These are phyloP conservation scores for Enteromius fasciolatus DNA, from an alignment of 2,797 vertebrate genomes.

Conservation along the genomic window DNA sequence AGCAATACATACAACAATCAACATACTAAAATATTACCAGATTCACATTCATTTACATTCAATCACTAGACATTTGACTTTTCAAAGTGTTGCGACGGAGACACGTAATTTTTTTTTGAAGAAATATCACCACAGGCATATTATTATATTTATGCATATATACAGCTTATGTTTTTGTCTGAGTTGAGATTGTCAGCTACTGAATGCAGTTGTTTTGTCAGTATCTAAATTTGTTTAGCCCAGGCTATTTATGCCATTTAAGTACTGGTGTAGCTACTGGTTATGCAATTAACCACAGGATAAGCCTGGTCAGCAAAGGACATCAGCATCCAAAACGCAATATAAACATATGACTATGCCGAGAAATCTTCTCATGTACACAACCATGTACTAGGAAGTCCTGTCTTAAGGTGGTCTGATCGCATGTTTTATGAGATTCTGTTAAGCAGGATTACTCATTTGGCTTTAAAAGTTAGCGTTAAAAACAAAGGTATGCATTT, in stretches of 20 bases:
- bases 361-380: neutral
- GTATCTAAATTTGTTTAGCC: neutral
- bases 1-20: neutral
- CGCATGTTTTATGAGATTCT: neutral
- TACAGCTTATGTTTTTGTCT: too few relatives aligned
- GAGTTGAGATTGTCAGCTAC: neutral
- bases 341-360: neutral
- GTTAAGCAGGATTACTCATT: neutral
- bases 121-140: neutral
- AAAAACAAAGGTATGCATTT: slow-evolving; percentile 9
- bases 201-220: neutral
- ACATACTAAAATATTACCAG: neutral
- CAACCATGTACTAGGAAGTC: neutral
- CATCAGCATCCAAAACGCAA: neutral
- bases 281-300: slow-evolving; percentile 7
- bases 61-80: neutral
- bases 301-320: slow-evolving; percentile 10
- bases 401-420: neutral
- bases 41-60: neutral
- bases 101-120: neutral
- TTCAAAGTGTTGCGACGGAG: neutral
- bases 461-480: slow-evolving; percentile 27
- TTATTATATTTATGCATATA: too few relatives aligned
- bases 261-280: neutral
- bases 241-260: slow-evolving; percentile 4